Evolutionary conservation across 2,888 invertebrate species (phyloP).

Genomic region (Macrophya alboannulata): DNA sequence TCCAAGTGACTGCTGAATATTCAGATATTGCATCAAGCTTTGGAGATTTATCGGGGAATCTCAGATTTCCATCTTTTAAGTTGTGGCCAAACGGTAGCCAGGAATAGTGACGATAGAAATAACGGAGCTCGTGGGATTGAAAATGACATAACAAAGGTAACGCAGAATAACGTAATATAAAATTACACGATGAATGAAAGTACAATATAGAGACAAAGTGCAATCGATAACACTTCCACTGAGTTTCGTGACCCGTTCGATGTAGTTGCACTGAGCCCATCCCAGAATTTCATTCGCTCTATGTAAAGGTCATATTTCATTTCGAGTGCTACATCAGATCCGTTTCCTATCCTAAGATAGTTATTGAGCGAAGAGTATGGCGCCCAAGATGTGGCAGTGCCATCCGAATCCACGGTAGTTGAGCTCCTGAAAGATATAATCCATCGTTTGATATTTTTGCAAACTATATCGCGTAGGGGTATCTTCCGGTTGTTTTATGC

Average conservation of each 20-base stretch:
- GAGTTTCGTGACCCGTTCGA: not conserved
- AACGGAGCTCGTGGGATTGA: too few relatives aligned
- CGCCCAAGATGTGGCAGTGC: not conserved
- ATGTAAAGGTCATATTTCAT: not conserved
- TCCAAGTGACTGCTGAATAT: too few relatives aligned
- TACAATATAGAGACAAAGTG: not conserved
- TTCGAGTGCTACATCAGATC: not conserved
- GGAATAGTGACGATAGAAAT: too few relatives aligned
- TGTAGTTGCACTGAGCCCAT: not conserved
- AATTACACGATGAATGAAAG: not conserved
- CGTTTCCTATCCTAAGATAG: constrained; percentile 33
- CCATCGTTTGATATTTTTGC: not conserved
- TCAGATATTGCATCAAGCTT: too few relatives aligned
- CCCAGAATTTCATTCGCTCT: constrained; percentile 18
- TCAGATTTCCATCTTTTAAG: too few relatives aligned
- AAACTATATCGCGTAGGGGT: not conserved
- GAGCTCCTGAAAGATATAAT: not conserved
- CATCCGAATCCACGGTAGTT: not conserved
- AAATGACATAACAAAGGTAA: too few relatives aligned
- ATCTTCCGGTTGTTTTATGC: not conserved
- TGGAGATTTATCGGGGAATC: too few relatives aligned
- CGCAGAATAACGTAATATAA: too few relatives aligned
- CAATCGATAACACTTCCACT: not conserved
- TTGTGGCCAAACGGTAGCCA: too few relatives aligned
- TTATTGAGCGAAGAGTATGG: constrained; percentile 22